These are phyloP conservation scores for Chironomus riparius DNA, from an alignment of 2,888 invertebrate species.

Conservation along the genomic window DNA sequence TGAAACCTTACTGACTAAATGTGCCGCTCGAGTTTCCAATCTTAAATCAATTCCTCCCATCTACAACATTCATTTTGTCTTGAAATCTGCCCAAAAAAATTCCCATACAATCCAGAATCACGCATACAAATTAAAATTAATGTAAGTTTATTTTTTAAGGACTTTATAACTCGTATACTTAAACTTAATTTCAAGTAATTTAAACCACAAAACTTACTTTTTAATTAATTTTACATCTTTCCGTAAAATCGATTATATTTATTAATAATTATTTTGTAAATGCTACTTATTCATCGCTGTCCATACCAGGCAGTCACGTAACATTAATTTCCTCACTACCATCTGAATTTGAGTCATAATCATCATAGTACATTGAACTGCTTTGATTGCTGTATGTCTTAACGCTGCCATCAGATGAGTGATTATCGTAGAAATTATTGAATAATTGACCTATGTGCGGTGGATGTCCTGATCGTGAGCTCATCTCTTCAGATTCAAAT, in stretches of 20 bases:
- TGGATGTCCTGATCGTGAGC: constrained; percentile 27
- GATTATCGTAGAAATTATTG: constrained; percentile 26
- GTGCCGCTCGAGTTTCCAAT: too few species aligned
- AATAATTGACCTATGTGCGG: constrained; percentile 35
- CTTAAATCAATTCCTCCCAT: too few species aligned
- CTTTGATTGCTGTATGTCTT: constrained; percentile 14
- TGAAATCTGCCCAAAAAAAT: too few species aligned
- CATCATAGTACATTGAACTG: constrained; percentile 38
- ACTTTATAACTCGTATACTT: neutral
- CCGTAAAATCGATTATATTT: neutral
- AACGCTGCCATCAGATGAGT: constrained; percentile 19
- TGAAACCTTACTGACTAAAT: too few species aligned
- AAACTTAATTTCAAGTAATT: neutral
- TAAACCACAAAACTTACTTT: neutral
- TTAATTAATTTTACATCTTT: neutral
- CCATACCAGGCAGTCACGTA: constrained; percentile 51
- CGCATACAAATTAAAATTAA: too few species aligned
- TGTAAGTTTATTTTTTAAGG: neutral
- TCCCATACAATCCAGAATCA: too few species aligned
- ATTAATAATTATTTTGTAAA: neutral
- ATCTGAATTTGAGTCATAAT: constrained; percentile 48
- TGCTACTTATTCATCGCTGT: too few species aligned
- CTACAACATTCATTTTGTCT: too few species aligned
- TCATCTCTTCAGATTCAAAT: constrained; percentile 29
- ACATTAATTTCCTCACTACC: constrained; percentile 80